These are phyloP conservation scores for Neosilurus mollespiculum DNA, from an alignment of 2,797 vertebrate genomes.

Conservation along the genomic window DNA sequence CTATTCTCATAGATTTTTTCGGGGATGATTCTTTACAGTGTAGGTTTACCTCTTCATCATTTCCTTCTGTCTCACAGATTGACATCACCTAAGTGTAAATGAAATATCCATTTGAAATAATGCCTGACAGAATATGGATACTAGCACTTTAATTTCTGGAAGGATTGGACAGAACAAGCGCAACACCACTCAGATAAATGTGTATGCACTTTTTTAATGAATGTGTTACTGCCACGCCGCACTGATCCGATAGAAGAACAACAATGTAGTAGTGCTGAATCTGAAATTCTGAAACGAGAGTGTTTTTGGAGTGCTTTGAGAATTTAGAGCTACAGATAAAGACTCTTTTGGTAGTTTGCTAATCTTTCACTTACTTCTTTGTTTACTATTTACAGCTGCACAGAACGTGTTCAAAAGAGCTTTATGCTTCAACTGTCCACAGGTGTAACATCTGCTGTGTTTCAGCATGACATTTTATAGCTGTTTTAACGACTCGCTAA, in stretches of 20 bases:
- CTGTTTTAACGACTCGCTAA: not conserved
- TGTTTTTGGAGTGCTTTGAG: not conserved
- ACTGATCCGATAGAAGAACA: not conserved
- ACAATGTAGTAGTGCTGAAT: not conserved
- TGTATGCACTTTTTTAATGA: no score
- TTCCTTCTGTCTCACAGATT: no score
- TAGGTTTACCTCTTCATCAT: no score
- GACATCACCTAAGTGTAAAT: no score
- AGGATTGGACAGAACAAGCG: not conserved
- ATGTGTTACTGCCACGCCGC: not conserved
- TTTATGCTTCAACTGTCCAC: not conserved
- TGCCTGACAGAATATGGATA: no score
- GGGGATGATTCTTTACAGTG: no score
- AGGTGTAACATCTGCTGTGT: not conserved
- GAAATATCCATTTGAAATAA: no score
- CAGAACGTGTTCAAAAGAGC: not conserved
- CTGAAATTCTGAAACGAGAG: not conserved
- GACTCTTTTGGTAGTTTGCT: not conserved
- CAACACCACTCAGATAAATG: not conserved
- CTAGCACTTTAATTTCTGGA: not conserved
- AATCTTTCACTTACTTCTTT: not conserved
- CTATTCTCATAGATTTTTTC: no score
- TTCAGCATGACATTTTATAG: not conserved
- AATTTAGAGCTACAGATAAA: not conserved
- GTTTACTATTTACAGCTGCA: not conserved